A percentile compares a stretch with the other conserved stretches of the same genome.
Evolutionary conservation across 2,888 invertebrate species (phyloP).

Genomic region (Calephelis perditalis): DNA sequence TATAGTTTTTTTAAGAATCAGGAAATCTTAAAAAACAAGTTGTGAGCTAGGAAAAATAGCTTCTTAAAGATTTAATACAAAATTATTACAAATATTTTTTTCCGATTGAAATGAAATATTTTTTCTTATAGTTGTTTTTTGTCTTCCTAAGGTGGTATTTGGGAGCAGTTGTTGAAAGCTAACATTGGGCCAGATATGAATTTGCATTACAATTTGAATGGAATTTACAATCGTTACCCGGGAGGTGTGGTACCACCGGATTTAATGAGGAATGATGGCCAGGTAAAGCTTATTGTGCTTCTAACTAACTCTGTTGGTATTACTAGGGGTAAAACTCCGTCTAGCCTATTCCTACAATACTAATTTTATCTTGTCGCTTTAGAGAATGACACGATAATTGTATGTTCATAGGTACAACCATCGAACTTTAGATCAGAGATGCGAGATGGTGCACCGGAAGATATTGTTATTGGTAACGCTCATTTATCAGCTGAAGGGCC

Average conservation of each 20-base stretch:
- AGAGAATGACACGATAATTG: neutral
- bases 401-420: slow-evolving; percentile 52
- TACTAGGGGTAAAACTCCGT: too few relatives aligned
- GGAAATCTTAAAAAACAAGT: too few relatives aligned
- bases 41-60: too few relatives aligned
- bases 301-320: neutral
- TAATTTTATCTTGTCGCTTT: too few relatives aligned
- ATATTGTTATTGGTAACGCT: slow-evolving; percentile 49
- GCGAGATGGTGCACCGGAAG: slow-evolving; percentile 47
- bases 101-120: neutral
- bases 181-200: slow-evolving; percentile 74
- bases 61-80: too few relatives aligned
- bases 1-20: too few relatives aligned
- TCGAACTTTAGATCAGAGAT: slow-evolving; percentile 59
- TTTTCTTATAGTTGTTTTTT: neutral
- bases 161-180: slow-evolving; percentile 70
- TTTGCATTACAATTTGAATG: slow-evolving; percentile 68
- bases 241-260: slow-evolving; percentile 53
- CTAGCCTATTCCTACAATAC: too few relatives aligned
- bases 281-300: slow-evolving; percentile 38
- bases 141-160: slow-evolving; percentile 55
- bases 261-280: slow-evolving; percentile 61
- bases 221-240: slow-evolving; percentile 63
- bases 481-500: slow-evolving; percentile 42
- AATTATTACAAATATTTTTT: too few relatives aligned